A percentile compares a stretch with the other conserved stretches of the same genome.
phyloP scores from a whole-genome alignment of 1,140 invertebrate genomes.

The Rhyacophila brunnea region DNA sequence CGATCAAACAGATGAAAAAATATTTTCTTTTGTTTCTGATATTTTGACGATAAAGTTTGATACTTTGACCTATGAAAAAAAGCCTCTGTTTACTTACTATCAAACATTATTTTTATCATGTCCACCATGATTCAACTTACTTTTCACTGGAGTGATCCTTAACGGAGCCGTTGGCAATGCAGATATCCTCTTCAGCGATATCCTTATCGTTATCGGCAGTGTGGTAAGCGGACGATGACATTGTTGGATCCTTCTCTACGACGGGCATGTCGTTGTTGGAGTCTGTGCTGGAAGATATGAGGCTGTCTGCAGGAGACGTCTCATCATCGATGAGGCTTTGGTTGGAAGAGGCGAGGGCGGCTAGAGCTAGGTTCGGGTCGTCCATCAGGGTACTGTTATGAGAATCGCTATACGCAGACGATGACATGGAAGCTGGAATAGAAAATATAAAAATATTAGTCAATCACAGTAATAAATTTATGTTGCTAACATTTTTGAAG shows the following conservation, averaged over 20 bases:
- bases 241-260: conserved; percentile 43
- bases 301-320: conserved; percentile 75
- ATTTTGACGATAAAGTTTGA: no score
- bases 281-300: conserved; percentile 70
- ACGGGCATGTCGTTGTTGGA: conserved; percentile 56
- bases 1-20: no score
- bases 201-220: conserved; percentile 46
- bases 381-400: conserved; percentile 54
- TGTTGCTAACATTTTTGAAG: no score
- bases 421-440: conserved; percentile 48
- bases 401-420: conserved; percentile 42
- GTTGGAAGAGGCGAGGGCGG: conserved; percentile 66
- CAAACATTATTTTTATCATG: no score
- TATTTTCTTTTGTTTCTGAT: no score
- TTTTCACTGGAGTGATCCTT: conserved; percentile 27
- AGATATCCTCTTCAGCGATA: conserved; percentile 39
- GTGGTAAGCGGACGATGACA: conserved; percentile 50
- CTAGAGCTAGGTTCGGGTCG: conserved; percentile 73
- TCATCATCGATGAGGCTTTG: conserved; percentile 70
- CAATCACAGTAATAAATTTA: not conserved
- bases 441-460: not conserved
- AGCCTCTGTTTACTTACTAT: no score
- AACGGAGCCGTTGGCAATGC: conserved; percentile 39
- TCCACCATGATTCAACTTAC: conserved; percentile 18
- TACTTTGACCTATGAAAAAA: no score